A percentile compares a stretch with the other conserved stretches of the same genome.
Conservation (phyloP, 2,797 vertebrate species). For the Ctenosaura bakeri region DNA sequence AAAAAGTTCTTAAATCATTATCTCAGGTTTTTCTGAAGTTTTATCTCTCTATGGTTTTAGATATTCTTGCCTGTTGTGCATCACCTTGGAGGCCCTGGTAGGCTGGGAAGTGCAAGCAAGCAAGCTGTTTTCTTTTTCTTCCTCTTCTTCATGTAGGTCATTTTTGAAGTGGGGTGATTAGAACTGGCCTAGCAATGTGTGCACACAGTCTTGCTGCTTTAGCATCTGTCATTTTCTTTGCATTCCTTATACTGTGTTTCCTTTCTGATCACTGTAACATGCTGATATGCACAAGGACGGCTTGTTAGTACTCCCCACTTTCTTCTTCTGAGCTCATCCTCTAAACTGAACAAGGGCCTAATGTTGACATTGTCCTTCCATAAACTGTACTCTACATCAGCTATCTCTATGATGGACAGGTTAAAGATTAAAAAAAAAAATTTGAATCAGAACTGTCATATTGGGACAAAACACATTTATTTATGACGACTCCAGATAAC, state of each 20-base stretch:
- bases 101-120: too few species aligned
- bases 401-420: background rate
- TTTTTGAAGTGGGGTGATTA: background rate
- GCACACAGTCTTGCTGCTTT: background rate
- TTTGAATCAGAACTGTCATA: too few species aligned
- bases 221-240: background rate
- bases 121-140: background rate
- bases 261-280: background rate
- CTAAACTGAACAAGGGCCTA: too few species aligned
- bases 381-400: background rate
- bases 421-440: background rate
- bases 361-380: too few species aligned
- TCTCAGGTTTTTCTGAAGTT: too few species aligned
- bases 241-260: constrained; percentile 10
- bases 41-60: too few species aligned
- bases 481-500: too few species aligned
- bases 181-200: background rate
- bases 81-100: too few species aligned
- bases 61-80: too few species aligned
- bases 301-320: background rate
- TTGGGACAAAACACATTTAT: too few species aligned
- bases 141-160: background rate
- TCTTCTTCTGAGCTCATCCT: background rate
- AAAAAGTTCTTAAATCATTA: too few species aligned
- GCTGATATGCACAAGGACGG: background rate